Percentiles rank a stretch among this genome's conserved stretches.
phyloP scores from a whole-genome alignment of 2,113 vertebrate genomes.

The Turnix velox region DNA sequence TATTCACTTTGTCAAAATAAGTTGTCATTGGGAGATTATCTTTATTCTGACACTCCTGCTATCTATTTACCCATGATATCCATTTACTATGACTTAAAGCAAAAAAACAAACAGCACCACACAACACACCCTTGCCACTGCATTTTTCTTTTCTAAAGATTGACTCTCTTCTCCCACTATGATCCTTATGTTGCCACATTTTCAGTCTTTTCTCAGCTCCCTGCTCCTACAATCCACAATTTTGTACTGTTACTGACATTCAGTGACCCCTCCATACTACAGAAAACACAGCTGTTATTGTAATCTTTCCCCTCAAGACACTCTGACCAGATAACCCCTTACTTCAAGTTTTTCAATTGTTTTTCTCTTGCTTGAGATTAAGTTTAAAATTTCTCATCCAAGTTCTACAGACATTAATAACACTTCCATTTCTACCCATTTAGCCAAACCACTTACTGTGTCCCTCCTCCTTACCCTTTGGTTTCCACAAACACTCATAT shows the following conservation, averaged over 20 bases:
- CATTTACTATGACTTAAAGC: neutral
- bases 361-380: neutral
- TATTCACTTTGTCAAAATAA: neutral
- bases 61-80: neutral
- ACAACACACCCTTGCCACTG: neutral
- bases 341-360: neutral
- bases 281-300: neutral
- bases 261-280: neutral
- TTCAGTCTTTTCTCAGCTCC: neutral
- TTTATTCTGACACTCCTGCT: neutral
- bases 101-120: neutral
- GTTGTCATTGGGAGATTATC: neutral
- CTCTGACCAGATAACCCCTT: neutral
- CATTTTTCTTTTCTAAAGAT: neutral
- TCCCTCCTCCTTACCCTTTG: neutral
- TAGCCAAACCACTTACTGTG: neutral
- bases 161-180: neutral
- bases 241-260: neutral
- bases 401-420: neutral
- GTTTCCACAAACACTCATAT: neutral
- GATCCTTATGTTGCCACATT: neutral
- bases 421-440: neutral
- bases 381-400: neutral
- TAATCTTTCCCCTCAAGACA: neutral
- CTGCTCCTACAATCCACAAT: neutral